Evolutionary conservation across 2,797 vertebrate species (phyloP), one percentile per base, ranked within the genome.

Genomic region (Acrossocheilus fasciatus): DNA sequence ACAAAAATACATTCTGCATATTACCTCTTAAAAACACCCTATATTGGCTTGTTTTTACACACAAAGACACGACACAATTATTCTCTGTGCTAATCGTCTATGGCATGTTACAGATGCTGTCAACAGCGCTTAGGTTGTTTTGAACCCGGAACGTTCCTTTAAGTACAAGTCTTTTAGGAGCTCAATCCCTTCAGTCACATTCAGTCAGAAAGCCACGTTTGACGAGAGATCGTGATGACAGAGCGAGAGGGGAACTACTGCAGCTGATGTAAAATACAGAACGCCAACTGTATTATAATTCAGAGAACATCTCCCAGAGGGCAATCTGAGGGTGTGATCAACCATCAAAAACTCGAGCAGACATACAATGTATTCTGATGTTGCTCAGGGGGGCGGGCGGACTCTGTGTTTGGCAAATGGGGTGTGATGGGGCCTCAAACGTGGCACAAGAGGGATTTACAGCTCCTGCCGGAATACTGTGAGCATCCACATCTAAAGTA

Each of bases 161-260:
- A 47, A 68, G 57, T 91, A 88, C 92, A 93, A 90, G 86, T 90
- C 90, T 90, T 83, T 86, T n/a, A 93, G 90, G 91, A 92, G 92
- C 93, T 93, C 90, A 92, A 92, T 92, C 91, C 91, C 39, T 50
- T 74, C 41, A 41, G 57, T 81, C 78, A 81, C 84, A 66, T 52
- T 66, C 68, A 81, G 18, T 50, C 52, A 4, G 47, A 84, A 68
- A 26, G 6, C 36, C 66, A 45, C 11, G 23, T 43, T 12, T 85
- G 45, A 82, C 66, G 59, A 59, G 72, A 68, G 59, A 82, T 82
- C 0, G 72, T 76, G 45, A 45, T 82, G 78, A 80, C 68, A 81
- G 78, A 85, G 45, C 26, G 30, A 79, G 20, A 70, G n/a, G 50
- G 45, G 41, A 82, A 87, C 79, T 76, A 76, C 70, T 34, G 45